Evolutionary conservation across 1,140 invertebrate species (phyloP), one percentile per base, ranked within the genome.

Genomic region (Leptonema lineaticorne): DNA sequence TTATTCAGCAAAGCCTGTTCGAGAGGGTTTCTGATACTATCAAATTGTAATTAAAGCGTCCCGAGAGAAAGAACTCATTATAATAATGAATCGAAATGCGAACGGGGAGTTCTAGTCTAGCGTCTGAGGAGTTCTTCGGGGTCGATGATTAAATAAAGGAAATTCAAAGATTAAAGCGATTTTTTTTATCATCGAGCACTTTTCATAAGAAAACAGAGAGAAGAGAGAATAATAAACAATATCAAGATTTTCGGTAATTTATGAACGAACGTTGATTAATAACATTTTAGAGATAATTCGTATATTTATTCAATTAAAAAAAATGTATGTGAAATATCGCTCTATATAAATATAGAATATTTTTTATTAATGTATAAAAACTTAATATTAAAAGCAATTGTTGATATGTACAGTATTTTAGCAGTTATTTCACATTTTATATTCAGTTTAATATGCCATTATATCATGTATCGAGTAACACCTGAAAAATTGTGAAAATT

Each of bases 1-100:
- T 53, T 53, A 53, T 53, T 53, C 50, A 26, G 50, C 22, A 26
- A 26, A 53, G 50, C 50, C 50, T 5, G 18, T 53, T 53, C 50
- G 22, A 53, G 50, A 24, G 46, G 46, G 50, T 53, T 2, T 53
- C 50, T 26, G 50, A 53, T 53, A 26, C 22, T 24, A 53, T 53
- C 50, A 26, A 11, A 26, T 53, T 26, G 50, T 53, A 53, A 53
- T 53, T 53, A 53, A 53, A 26, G 22, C 50, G 20, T 53, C 24
- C 50, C 22, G 24, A 53, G 50, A 53, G 50, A 53, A 53, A 53
- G 50, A 53, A 53, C 50, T 53, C 50, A 53, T 53, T 53, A 53
- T 53, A 53, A 53, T 53, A 53, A 53, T 53, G 50, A 53, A 53
- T 53, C 22, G 50, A 24, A 24, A 53, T 7, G 46, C 14, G 18